phyloP scores from a whole-genome alignment of 1,140 invertebrate species.

The Diorhabda sublineata region DNA sequence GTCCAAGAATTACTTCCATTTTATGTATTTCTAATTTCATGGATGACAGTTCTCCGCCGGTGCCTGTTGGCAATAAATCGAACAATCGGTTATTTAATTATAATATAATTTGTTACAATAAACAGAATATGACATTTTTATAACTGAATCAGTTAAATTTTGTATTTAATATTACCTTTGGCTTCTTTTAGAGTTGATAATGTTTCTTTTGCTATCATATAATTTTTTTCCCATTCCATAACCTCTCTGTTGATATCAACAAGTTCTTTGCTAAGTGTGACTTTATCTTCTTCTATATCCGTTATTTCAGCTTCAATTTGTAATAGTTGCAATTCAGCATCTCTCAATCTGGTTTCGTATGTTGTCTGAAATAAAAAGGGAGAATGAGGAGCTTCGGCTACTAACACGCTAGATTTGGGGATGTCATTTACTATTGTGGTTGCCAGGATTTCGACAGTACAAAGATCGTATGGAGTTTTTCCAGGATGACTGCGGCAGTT shows the following conservation, averaged over 20 bases:
- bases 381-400: no score
- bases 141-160: neutral
- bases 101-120: no score
- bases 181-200: slow-evolving; percentile 63
- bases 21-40: slow-evolving; percentile 79
- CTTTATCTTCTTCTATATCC: slow-evolving; percentile 62
- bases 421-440: no score
- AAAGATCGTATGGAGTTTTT: no score
- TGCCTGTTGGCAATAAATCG: slow-evolving; percentile 10
- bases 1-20: slow-evolving; percentile 64
- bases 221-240: slow-evolving; percentile 76
- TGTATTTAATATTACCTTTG: slow-evolving; percentile 44
- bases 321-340: slow-evolving; percentile 61
- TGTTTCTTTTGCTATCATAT: slow-evolving; percentile 64
- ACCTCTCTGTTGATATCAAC: slow-evolving; percentile 62
- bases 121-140: no score
- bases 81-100: no score
- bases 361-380: slow-evolving; percentile 28
- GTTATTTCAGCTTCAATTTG: slow-evolving; percentile 63
- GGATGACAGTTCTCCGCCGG: slow-evolving; percentile 62
- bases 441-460: no score
- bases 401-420: no score
- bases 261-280: slow-evolving; percentile 57
- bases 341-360: slow-evolving; percentile 34
- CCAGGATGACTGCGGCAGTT: no score